These are phyloP conservation scores for Apis cerana DNA, from an alignment of 1,140 invertebrate genomes.

Conservation along the genomic window DNA sequence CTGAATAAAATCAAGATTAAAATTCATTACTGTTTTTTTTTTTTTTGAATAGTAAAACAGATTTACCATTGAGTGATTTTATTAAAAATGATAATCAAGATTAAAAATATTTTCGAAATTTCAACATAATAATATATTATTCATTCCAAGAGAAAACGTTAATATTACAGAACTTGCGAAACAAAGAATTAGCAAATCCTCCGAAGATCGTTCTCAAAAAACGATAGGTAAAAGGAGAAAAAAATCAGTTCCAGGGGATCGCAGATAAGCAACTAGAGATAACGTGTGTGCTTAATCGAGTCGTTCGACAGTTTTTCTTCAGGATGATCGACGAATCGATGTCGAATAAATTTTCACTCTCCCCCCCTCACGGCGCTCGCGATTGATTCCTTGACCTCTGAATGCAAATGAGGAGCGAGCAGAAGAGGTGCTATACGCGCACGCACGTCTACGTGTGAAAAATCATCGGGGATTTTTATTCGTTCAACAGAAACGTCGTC, in stretches of 20 bases:
- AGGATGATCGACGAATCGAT: slow-evolving; percentile 26
- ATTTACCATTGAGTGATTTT: too few species aligned
- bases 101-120: neutral
- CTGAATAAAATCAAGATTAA: neutral
- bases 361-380: neutral
- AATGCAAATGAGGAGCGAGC: slow-evolving; percentile 21
- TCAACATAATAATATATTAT: neutral
- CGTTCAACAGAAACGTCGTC: neutral
- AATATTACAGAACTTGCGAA: neutral
- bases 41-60: too few species aligned
- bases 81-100: too few species aligned
- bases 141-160: too few species aligned
- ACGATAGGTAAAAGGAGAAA: neutral
- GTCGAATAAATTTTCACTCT: slow-evolving; percentile 22
- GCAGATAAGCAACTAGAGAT: neutral
- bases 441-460: neutral
- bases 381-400: slow-evolving; percentile 35
- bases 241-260: neutral
- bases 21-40: neutral
- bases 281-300: slow-evolving; percentile 5
- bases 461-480: slow-evolving; percentile 17
- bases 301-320: neutral
- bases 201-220: neutral
- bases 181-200: too few species aligned
- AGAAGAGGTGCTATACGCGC: neutral